Evolutionary conservation across 2,113 vertebrate genomes (phyloP), one percentile per base, ranked within the genome.

Genomic region (Empidonax alnorum): DNA sequence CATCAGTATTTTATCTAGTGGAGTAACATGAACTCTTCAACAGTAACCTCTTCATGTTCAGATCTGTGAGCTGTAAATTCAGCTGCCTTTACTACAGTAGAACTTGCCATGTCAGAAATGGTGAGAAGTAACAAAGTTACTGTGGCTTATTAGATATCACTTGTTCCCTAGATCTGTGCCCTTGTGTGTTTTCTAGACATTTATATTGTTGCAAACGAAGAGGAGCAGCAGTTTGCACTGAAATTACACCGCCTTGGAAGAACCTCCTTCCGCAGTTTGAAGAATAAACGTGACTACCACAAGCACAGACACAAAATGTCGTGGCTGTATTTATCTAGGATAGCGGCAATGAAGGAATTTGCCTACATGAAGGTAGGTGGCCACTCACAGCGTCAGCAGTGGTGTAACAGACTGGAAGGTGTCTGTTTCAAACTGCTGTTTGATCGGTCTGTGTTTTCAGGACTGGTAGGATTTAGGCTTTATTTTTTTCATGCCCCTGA

Each of bases 271-370:
- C 98, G 99, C 58, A 99, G 98, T 92, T 97, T 99, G 61, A 99
- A 99, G 96, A 99, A 99, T 92, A 99, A 99, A 69, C 98, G 99
- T 27, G 99, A 99, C 97, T 99, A 99, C 93, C 99, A 99, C 97
- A 98, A 99, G 85, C 98, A 99, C 96, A 98, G 99, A 49, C 98
- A 98, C 82, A 99, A 98, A 65, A 98, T 99, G 97, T 99, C 99
- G 19, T 99, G 99, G 99, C 98, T 99, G 31, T 99, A 99, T 92
- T 98, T 99, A 55, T 99, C 99, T 63, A 98, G 99, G n/a, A 98
- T 99, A 66, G 99, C 99, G 87, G 99, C 99, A 52, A 99, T 99
- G 99, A 99, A 99, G 77, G 99, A 99, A 97, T 99, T 98, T 98
- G 99, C 99, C n/a, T 99, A 99, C 86, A 99, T 99, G 99, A 99